These are phyloP conservation scores for Pseudocheirus occidentalis DNA, from an alignment of 2,797 vertebrate genomes.

Conservation along the genomic window DNA sequence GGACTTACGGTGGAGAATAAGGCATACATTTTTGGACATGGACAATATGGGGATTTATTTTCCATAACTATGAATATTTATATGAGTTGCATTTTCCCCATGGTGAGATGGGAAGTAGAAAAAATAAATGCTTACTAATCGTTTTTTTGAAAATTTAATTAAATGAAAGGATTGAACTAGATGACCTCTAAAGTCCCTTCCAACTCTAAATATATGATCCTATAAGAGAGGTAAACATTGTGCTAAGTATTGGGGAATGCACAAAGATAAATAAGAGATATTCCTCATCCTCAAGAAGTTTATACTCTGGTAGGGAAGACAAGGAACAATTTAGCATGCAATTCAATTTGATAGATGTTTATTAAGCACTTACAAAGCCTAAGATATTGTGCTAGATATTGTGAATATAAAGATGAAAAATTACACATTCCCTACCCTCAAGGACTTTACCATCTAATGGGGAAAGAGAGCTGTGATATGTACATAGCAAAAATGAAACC, in stretches of 20 bases:
- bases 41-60: background rate
- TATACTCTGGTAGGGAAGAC: background rate
- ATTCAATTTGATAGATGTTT: background rate
- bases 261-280: background rate
- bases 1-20: background rate
- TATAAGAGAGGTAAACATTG: background rate
- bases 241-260: background rate
- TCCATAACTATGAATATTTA: background rate
- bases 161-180: background rate
- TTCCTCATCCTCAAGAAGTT: background rate
- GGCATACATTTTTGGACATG: background rate
- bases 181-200: background rate
- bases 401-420: background rate
- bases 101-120: background rate
- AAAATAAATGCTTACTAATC: background rate
- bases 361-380: background rate
- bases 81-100: background rate
- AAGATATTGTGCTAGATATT: slow-evolving; percentile 9
- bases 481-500: background rate
- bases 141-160: background rate
- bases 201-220: background rate
- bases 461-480: background rate
- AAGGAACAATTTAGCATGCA: background rate
- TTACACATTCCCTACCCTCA: background rate
- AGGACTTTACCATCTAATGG: background rate